phyloP scores from a whole-genome alignment of 2,113 vertebrate genomes.

The Thymallus thymallus region DNA sequence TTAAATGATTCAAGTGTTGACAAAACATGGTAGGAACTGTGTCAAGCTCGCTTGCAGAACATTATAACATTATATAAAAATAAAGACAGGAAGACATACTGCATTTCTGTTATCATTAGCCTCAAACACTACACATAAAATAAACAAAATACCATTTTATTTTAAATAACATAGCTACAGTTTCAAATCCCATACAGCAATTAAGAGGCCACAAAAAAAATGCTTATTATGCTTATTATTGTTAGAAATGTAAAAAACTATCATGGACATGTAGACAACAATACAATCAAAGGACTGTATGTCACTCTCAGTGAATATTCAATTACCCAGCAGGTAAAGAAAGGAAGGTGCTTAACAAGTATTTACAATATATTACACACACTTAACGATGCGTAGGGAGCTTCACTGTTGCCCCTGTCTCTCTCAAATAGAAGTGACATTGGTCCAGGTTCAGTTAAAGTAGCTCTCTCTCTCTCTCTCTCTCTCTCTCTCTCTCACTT shows the following conservation, averaged over 20 bases:
- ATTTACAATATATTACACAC: constrained; percentile 32
- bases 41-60: background rate
- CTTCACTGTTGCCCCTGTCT: constrained; percentile 7
- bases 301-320: background rate
- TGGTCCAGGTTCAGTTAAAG: background rate
- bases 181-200: too few species aligned
- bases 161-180: background rate
- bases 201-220: background rate
- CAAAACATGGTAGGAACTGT: background rate
- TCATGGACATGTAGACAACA: too few species aligned
- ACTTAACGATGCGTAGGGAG: background rate
- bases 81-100: background rate
- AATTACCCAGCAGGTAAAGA: background rate
- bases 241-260: too few species aligned
- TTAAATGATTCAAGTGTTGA: background rate
- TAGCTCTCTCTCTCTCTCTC: background rate
- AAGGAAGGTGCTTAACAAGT: constrained; percentile 25
- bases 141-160: background rate
- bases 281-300: too few species aligned
- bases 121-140: background rate
- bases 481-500: constrained; percentile 1
- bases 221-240: too few species aligned
- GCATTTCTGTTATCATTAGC: background rate
- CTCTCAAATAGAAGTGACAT: background rate
- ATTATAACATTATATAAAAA: too few species aligned